Evolutionary conservation across 2,797 vertebrate species (phyloP), one percentile per base, ranked within the genome.

Genomic region (Oreochromis grahami): DNA sequence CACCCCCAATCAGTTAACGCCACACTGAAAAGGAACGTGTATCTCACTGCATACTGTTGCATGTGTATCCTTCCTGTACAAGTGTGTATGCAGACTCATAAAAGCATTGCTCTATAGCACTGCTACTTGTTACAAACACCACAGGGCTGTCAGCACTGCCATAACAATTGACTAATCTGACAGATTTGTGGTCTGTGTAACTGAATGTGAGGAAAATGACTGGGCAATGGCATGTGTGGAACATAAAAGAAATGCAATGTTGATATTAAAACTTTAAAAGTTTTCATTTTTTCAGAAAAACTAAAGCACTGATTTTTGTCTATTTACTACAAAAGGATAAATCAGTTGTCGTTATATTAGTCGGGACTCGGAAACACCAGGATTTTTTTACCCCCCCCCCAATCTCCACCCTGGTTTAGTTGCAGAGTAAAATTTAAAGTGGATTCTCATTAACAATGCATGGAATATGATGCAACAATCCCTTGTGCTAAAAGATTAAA

Each of bases 401-500:
- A 48, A 17, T 79, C 78, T 81, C 26, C 6, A 63, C 58, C 29
- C 32, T 36, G 76, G 77, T 78, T 82, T 79, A 51, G 5, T 81
- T 48, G 52, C 43, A 79, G 15, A 41, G 4, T 56, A n/a, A 79
- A 14, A 77, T 79, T 63, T 82, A n/a, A 38, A 63, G 11, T 60
- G 26, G 70, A 41, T 8, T 29, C 68, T 83, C 50, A 83, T 89
- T 86, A 84, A 53, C 45, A 79, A 21, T 48, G 56, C 45, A 50
- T 36, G 43, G 32, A 45, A 76, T 26, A 14, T 88, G 52, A 86
- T 77, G 83, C 52, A 86, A 80, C 48, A 36, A 52, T 77, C 10
- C 36, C n/a, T 34, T 72, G 53, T 76, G 65, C 56, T 85, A 68
- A 79, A 88, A 82, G 65, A 88, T 84, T 52, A 45, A 82, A 78